A percentile compares a stretch with the other conserved stretches of the same genome.
Evolutionary conservation across 2,113 vertebrate genomes (phyloP).

Genomic region (Halcyon senegalensis): DNA sequence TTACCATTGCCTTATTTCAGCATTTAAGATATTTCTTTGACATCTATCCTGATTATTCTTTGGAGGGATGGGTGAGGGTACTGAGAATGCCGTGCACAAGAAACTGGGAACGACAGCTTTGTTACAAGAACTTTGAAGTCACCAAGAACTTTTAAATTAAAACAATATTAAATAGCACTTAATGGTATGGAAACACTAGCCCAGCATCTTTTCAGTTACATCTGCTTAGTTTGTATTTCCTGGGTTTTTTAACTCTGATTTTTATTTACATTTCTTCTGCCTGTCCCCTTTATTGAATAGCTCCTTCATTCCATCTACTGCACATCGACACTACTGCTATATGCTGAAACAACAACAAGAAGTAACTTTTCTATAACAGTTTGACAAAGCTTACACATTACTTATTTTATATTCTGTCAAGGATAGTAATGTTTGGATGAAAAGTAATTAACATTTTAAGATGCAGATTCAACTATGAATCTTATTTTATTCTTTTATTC

Average conservation of each 20-base stretch:
- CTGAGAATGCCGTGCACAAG: neutral
- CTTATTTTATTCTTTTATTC: neutral
- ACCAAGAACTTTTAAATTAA: neutral
- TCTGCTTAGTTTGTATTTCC: neutral
- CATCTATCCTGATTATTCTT: neutral
- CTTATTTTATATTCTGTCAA: neutral
- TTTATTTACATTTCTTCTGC: neutral
- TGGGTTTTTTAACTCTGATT: neutral
- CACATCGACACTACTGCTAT: neutral
- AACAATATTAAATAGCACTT: neutral
- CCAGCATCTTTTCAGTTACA: neutral
- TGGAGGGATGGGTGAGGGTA: neutral
- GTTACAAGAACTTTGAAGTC: neutral
- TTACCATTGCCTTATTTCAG: neutral
- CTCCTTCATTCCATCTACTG: neutral
- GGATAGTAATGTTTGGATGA: neutral
- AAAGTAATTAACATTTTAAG: neutral
- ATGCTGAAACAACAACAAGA: neutral
- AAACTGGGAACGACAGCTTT: neutral
- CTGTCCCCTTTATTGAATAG: neutral
- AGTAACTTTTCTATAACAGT: neutral
- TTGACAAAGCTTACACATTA: neutral
- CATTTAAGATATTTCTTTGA: neutral
- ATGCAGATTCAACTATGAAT: neutral
- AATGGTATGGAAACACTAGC: neutral